These are phyloP conservation scores for Hymenochirus boettgeri DNA, from an alignment of 2,113 vertebrate genomes.

Conservation along the genomic window DNA sequence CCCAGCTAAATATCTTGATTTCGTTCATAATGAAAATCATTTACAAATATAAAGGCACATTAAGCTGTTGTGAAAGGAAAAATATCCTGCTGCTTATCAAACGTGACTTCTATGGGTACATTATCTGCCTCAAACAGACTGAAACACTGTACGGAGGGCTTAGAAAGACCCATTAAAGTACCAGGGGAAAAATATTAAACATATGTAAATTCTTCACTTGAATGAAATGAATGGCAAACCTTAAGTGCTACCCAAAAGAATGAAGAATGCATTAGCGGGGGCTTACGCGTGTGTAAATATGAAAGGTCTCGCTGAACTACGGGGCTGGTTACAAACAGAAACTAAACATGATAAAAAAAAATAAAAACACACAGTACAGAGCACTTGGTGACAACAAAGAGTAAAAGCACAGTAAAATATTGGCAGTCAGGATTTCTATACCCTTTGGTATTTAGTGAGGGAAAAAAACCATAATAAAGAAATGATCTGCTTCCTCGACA, in stretches of 20 bases:
- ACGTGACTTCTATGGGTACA: not conserved
- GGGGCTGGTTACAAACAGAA: conserved; percentile 10
- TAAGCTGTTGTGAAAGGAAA: not conserved
- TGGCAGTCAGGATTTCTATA: conserved; percentile 1
- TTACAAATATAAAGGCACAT: not conserved
- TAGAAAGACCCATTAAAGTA: conserved; percentile 8
- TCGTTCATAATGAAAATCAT: not conserved
- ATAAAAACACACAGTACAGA: not conserved
- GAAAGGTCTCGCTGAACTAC: not conserved
- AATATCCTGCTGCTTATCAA: not conserved
- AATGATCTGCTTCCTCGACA: conserved; percentile 6
- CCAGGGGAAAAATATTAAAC: conserved; percentile 20
- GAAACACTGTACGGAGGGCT: conserved; percentile 8
- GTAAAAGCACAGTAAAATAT: conserved; percentile 4
- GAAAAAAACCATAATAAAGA: conserved; percentile 4
- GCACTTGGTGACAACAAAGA: conserved; percentile 1
- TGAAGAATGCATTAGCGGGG: conserved; percentile 13
- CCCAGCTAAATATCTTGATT: not conserved
- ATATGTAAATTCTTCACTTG: conserved; percentile 18
- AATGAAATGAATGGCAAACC: conserved; percentile 6
- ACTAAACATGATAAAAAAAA: conserved; percentile 23
- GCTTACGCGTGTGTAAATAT: conserved; percentile 31
- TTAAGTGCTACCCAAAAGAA: conserved; percentile 11
- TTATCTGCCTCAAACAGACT: conserved; percentile 8
- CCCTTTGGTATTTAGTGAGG: not conserved